phyloP scores from a whole-genome alignment of 2,797 vertebrate species.

The Xiphophorus birchmanni region DNA sequence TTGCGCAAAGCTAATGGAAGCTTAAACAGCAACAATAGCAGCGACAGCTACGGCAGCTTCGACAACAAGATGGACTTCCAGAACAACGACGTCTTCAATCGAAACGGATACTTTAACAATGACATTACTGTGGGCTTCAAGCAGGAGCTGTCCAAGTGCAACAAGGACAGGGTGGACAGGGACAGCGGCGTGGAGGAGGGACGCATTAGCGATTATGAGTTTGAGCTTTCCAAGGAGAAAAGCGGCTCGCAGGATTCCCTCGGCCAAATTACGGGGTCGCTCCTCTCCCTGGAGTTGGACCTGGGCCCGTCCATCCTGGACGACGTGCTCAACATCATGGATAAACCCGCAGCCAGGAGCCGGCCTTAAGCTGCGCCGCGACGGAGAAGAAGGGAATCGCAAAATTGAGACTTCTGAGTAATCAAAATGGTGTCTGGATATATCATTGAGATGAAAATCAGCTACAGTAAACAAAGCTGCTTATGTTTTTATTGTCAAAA shows the following conservation, averaged over 20 bases:
- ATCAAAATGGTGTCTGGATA: slow-evolving; percentile 72
- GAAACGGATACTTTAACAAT: slow-evolving; percentile 57
- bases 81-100: slow-evolving; percentile 53
- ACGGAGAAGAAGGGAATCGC: slow-evolving; percentile 67
- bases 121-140: slow-evolving; percentile 77
- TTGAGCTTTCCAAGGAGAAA: slow-evolving; percentile 87
- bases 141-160: slow-evolving; percentile 86
- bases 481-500: slow-evolving; percentile 78
- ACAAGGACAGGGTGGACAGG: slow-evolving; percentile 87
- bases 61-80: slow-evolving; percentile 62
- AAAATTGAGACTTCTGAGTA: slow-evolving; percentile 64
- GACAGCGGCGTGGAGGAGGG: slow-evolving; percentile 89
- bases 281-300: slow-evolving; percentile 95
- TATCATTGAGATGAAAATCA: slow-evolving; percentile 73
- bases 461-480: slow-evolving; percentile 62
- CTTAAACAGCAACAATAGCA: slow-evolving; percentile 72
- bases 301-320: slow-evolving; percentile 97
- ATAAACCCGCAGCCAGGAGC: slow-evolving; percentile 83
- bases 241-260: slow-evolving; percentile 89
- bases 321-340: slow-evolving; percentile 98
- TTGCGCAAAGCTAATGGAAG: slow-evolving; percentile 70
- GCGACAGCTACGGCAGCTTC: slow-evolving; percentile 70
- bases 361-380: slow-evolving; percentile 71
- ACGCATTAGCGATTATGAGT: slow-evolving; percentile 80
- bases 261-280: slow-evolving; percentile 87